Percentiles rank a stretch among this genome's conserved stretches.
Evolutionary conservation across 1,140 invertebrate genomes (phyloP).

Genomic region (Nasonia giraulti): DNA sequence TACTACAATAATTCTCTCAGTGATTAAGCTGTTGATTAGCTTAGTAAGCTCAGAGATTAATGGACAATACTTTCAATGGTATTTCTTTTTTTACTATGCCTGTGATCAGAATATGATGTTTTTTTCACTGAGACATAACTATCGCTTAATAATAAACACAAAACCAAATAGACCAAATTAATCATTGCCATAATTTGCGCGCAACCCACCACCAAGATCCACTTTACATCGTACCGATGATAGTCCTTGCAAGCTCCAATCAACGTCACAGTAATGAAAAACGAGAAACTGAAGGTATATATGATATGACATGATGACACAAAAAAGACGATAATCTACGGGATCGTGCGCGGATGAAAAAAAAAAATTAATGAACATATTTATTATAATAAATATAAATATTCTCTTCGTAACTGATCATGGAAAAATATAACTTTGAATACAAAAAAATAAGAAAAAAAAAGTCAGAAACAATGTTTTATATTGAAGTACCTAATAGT

Average conservation of each 20-base stretch:
- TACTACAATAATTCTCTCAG: conserved; percentile 7
- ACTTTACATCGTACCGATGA: neutral
- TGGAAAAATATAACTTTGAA: neutral
- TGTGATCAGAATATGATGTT: neutral
- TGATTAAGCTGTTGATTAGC: neutral
- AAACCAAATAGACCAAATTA: neutral
- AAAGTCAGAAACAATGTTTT: neutral
- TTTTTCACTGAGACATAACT: conserved; percentile 9
- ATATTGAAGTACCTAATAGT: neutral
- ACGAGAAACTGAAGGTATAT: no score
- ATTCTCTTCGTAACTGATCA: no score
- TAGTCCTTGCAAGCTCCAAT: no score
- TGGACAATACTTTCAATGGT: neutral
- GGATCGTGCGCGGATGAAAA: neutral
- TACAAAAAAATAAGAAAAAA: neutral
- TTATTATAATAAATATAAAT: neutral
- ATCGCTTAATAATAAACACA: conserved; percentile 24
- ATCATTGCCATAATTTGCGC: neutral
- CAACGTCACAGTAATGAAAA: no score
- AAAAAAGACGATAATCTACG: neutral
- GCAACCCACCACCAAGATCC: conserved; percentile 27
- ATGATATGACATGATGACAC: neutral
- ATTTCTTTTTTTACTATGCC: neutral
- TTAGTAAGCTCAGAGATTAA: neutral
- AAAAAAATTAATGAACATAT: neutral